phyloP scores from a whole-genome alignment of 2,113 vertebrate species.

The Psilopsiagon aymara region DNA sequence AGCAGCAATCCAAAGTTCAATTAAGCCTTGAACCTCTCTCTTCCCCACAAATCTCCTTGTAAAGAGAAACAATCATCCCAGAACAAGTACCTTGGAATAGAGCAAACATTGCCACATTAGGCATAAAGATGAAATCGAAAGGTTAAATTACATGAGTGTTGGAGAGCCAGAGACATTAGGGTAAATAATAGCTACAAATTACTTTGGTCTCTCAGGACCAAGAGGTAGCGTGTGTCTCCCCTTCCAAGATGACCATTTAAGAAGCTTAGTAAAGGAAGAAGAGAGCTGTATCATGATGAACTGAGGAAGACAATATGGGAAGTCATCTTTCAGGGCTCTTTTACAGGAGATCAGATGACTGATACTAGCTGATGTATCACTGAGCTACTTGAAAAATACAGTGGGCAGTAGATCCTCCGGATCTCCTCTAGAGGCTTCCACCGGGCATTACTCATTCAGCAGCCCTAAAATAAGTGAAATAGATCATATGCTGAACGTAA shows the following conservation, averaged over 20 bases:
- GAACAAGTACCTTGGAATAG: not conserved
- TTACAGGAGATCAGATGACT: not conserved
- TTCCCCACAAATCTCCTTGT: not conserved
- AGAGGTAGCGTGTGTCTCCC: not conserved
- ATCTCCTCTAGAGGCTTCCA: not conserved
- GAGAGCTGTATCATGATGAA: not conserved
- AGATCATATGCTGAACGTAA: not conserved
- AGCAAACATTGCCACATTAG: not conserved
- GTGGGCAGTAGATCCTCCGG: not conserved
- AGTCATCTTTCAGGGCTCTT: not conserved
- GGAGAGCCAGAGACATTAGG: not conserved
- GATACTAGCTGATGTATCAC: not conserved
- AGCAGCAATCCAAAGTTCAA: not conserved
- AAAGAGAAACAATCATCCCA: not conserved
- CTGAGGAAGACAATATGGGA: not conserved
- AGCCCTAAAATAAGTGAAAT: not conserved
- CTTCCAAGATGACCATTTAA: not conserved
- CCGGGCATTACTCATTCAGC: not conserved
- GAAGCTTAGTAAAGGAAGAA: not conserved
- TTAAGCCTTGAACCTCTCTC: not conserved
- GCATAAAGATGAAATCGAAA: not conserved
- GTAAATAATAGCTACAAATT: conserved; percentile 20
- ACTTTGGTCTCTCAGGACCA: not conserved
- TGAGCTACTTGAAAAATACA: conserved; percentile 14
- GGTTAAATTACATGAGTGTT: not conserved